Base-by-base conservation (phyloP, 2,797 vertebrate species). In the Choloepus didactylus region DNA sequence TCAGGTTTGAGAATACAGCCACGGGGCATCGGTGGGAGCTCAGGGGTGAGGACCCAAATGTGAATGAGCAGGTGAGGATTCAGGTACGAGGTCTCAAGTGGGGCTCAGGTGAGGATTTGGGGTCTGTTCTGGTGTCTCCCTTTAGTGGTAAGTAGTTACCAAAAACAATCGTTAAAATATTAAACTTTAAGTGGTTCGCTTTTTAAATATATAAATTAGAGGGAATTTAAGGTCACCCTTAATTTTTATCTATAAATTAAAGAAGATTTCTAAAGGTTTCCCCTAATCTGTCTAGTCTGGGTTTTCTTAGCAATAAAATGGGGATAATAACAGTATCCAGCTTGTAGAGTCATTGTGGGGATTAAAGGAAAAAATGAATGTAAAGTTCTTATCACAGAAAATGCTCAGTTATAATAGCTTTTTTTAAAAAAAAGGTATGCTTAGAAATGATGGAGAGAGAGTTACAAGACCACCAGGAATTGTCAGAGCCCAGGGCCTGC, bases 361-460 rank as follows among this genome's bases (percentile, higher is more conserved):
- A 66, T 51, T 72, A 67, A 92, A n/a, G 56, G 79, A 76, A 60
- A 75, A 76, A 75, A 92, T 41, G 44, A 91, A 49, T 11, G 25
- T 87, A 56, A 94, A 81, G n/a, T 73, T 93, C 73, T 95, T 81
- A 93, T 89, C 56, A 82, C n/a, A 88, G 31, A 82, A 77, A 27
- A 56, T 73, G 23, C 72, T 92, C 81, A 27, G 44, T 79, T 59
- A 91, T 62, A 86, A 88, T 23, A 25, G n/a, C 77, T n/a, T 77
- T 80, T 67, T n/a, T 54, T 79, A 1, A 49, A 59, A 49, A 59
- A 27, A 51, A 60, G 12, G 67, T 18, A 91, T 54, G 25, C 70
- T 93, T 91, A 88, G 89, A 91, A 72, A 95, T 1, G 3, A 18
- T 35, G 88, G 46, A 81, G 77, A 44, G 1, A 2, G 27, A 80